A percentile compares a stretch with the other conserved stretches of the same genome.
Conservation (phyloP, 2,797 vertebrate species). For the Fistularia tabacaria region DNA sequence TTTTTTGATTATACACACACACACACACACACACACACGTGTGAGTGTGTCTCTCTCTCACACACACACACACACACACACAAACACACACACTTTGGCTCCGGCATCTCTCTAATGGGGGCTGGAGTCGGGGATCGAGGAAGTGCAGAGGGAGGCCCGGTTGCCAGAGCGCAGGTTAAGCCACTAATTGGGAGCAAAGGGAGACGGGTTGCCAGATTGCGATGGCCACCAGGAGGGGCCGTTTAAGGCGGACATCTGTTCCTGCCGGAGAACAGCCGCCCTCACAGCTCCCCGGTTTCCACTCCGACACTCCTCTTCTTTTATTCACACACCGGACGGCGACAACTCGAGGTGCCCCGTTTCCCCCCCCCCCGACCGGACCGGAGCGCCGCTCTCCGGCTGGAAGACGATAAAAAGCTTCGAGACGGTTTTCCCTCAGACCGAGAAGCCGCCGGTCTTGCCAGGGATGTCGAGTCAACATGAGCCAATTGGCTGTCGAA, state of each 20-base stretch:
- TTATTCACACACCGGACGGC: conserved; percentile 43
- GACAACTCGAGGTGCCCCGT: neutral
- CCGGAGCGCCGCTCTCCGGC: conserved; percentile 12
- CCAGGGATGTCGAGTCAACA: conserved; percentile 14
- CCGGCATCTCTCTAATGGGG: conserved; percentile 48
- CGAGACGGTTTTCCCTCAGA: conserved; percentile 4
- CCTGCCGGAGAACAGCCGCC: conserved; percentile 71
- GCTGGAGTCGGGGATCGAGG: conserved; percentile 18
- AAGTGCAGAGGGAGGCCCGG: conserved; percentile 33
- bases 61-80: conserved; percentile 11
- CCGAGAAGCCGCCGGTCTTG: conserved; percentile 6
- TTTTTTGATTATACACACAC: conserved; percentile 9
- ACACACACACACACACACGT: conserved; percentile 19
- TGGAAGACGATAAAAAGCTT: conserved; percentile 34
- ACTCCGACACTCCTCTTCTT: conserved; percentile 61
- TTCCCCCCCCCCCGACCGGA: conserved; percentile 8
- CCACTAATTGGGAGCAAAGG: conserved; percentile 76
- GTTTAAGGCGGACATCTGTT: conserved; percentile 81
- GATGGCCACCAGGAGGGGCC: conserved; percentile 75
- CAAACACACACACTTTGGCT: conserved; percentile 15
- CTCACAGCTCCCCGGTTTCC: conserved; percentile 56
- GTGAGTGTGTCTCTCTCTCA: conserved; percentile 11
- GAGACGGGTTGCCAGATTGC: conserved; percentile 72
- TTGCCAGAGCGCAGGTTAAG: conserved; percentile 75
- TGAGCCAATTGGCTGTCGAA: too few relatives aligned